Conservation (phyloP, 1,140 invertebrate species). For the Neodiprion virginianus region DNA sequence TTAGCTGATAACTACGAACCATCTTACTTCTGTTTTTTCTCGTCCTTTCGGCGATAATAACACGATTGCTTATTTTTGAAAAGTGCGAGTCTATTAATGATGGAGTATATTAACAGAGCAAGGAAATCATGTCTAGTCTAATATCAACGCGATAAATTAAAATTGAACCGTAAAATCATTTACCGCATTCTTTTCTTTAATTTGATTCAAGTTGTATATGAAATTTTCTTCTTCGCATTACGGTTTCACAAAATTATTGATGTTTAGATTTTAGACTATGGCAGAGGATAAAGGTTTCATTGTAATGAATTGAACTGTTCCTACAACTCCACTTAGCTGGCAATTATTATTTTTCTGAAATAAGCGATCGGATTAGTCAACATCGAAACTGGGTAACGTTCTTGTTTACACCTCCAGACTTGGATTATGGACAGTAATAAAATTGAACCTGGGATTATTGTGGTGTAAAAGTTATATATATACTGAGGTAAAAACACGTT, state of each 20-base stretch:
- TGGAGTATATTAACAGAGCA: no score
- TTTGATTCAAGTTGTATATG: no score
- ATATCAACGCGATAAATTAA: neutral
- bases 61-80: constrained; percentile 1
- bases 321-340: no score
- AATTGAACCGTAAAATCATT: neutral
- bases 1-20: neutral
- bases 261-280: no score
- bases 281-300: no score
- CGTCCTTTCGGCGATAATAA: neutral
- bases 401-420: neutral
- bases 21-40: neutral
- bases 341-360: neutral
- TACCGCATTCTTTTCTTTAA: no score
- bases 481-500: neutral
- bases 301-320: no score
- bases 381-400: neutral
- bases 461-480: neutral
- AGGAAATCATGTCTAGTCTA: no score
- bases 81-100: no score
- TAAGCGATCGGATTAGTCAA: neutral
- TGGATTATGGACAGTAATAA: neutral
- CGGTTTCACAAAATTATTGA: no score
- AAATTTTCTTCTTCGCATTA: no score
- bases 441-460: neutral